Percentiles rank a stretch among this genome's conserved stretches.
phyloP scores from a whole-genome alignment of 2,113 vertebrate genomes.

The Indri indri region DNA sequence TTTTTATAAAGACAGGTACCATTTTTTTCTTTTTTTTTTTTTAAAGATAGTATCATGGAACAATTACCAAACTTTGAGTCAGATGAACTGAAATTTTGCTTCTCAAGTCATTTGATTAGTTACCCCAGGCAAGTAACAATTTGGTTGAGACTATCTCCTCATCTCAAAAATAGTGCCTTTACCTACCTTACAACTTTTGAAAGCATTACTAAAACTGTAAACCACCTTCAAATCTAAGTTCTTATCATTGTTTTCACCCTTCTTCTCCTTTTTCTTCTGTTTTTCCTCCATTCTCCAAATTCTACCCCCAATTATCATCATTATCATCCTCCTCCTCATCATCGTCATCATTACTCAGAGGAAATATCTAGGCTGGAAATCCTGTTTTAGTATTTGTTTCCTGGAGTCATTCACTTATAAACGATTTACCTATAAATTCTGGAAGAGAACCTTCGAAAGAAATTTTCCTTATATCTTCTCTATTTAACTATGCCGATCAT shows the following conservation, averaged over 20 bases:
- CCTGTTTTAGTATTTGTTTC: not conserved
- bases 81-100: not conserved
- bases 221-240: not conserved
- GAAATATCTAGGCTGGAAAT: not conserved
- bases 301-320: not conserved
- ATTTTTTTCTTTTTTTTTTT: not conserved
- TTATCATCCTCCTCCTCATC: no score
- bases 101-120: not conserved
- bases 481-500: not conserved
- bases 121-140: not conserved
- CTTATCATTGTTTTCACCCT: not conserved
- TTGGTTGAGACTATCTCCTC: not conserved
- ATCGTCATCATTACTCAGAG: not conserved
- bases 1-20: not conserved
- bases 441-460: not conserved
- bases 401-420: not conserved
- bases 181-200: not conserved
- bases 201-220: not conserved
- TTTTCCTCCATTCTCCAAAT: not conserved
- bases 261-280: not conserved
- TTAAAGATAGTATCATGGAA: not conserved
- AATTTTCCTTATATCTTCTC: not conserved
- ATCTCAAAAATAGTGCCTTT: not conserved
- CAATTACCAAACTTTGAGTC: not conserved
- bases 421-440: not conserved